Percentiles rank a stretch among this genome's conserved stretches.
Conservation (phyloP, 1,140 invertebrate genomes). For the Drosophila lacteicornis region DNA sequence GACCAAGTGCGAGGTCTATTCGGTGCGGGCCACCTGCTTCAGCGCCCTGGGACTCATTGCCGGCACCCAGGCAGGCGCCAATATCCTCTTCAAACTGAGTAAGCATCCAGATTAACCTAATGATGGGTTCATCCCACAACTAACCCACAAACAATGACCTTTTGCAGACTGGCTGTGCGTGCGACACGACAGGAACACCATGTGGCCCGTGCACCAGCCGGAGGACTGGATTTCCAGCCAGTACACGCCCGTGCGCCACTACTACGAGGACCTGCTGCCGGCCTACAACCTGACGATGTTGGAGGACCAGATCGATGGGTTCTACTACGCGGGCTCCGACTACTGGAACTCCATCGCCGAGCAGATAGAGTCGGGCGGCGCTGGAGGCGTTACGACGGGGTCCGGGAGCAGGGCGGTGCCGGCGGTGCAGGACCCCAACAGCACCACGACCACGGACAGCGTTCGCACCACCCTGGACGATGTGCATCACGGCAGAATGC, state of each 20-base stretch:
- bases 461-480: slow-evolving; percentile 45
- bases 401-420: background rate
- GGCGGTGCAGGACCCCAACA: slow-evolving; percentile 57
- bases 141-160: background rate
- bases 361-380: slow-evolving; percentile 13
- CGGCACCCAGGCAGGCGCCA: slow-evolving; percentile 92
- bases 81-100: slow-evolving; percentile 90
- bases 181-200: slow-evolving; percentile 91
- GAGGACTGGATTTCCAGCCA: slow-evolving; percentile 86
- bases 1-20: slow-evolving; percentile 92
- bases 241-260: slow-evolving; percentile 83
- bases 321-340: slow-evolving; percentile 68
- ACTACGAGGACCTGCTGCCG: slow-evolving; percentile 75
- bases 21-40: slow-evolving; percentile 94
- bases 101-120: slow-evolving; percentile 48
- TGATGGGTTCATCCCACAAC: too few species aligned
- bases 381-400: slow-evolving; percentile 15
- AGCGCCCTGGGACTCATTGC: slow-evolving; percentile 94
- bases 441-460: slow-evolving; percentile 42
- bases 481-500: slow-evolving; percentile 16
- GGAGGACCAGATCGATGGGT: slow-evolving; percentile 81
- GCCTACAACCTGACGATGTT: slow-evolving; percentile 73
- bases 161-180: slow-evolving; percentile 92
- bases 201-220: slow-evolving; percentile 92
- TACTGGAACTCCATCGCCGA: slow-evolving; percentile 67